phyloP scores from a whole-genome alignment of 1,140 invertebrate genomes.

The Maniola jurtina region DNA sequence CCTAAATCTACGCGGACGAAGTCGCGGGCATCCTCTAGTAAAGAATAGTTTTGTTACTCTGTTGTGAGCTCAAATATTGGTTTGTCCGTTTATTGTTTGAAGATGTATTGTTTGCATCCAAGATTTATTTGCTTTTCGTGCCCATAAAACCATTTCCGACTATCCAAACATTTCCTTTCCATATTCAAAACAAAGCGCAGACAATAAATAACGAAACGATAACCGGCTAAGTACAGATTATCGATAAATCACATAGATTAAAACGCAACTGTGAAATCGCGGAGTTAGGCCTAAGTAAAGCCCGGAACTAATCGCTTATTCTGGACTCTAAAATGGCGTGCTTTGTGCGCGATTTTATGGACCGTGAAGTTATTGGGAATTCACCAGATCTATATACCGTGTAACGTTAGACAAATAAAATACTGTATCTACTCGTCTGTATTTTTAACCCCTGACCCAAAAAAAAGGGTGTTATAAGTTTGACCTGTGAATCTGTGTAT shows the following conservation, averaged over 20 bases:
- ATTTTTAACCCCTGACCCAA: no score
- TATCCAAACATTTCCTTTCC: slow-evolving; percentile 23
- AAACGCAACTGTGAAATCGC: slow-evolving; percentile 53
- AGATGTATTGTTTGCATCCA: slow-evolving; percentile 12
- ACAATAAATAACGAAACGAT: slow-evolving; percentile 30
- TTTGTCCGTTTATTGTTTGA: slow-evolving; percentile 12
- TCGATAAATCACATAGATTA: slow-evolving; percentile 49
- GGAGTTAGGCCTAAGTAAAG: slow-evolving; percentile 40
- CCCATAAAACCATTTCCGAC: slow-evolving; percentile 16
- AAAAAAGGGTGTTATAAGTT: no score
- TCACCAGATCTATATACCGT: background rate
- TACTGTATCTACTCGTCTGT: no score
- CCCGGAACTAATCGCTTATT: slow-evolving; percentile 54
- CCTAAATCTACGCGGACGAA: no score
- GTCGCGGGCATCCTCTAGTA: no score
- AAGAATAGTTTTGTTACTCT: background rate
- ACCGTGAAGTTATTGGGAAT: slow-evolving; percentile 37
- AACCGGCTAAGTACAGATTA: slow-evolving; percentile 30
- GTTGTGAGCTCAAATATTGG: slow-evolving; percentile 1
- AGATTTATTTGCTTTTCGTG: slow-evolving; percentile 16
- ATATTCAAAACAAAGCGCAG: slow-evolving; percentile 23
- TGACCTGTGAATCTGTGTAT: no score
- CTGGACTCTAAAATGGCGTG: slow-evolving; percentile 24
- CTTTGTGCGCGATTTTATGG: slow-evolving; percentile 27
- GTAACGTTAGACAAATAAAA: slow-evolving; percentile 2